Evolutionary conservation across 1,140 invertebrate genomes (phyloP).

Genomic region (Glomeris maerens): DNA sequence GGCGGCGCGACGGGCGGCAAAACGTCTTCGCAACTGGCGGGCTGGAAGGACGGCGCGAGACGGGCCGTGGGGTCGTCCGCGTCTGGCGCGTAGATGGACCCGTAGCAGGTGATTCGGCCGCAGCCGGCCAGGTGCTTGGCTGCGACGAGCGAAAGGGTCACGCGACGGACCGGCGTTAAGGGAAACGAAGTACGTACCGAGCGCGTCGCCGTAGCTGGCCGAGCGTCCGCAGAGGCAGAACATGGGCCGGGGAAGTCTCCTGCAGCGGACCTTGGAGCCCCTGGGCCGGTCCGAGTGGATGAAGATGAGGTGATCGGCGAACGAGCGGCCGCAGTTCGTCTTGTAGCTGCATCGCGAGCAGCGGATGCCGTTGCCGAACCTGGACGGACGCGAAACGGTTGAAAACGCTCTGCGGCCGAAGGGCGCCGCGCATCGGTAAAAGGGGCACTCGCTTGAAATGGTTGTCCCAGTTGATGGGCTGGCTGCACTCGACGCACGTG

Average conservation of each 20-base stretch:
- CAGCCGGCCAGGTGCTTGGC: too few relatives aligned
- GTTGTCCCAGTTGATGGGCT: neutral
- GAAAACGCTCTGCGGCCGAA: neutral
- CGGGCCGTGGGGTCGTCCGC: too few relatives aligned
- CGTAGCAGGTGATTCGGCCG: too few relatives aligned
- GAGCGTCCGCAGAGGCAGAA: neutral
- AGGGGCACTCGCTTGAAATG: conserved; percentile 1
- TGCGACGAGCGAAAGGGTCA: too few relatives aligned
- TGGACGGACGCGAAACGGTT: neutral
- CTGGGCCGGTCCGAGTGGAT: neutral
- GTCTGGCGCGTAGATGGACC: too few relatives aligned
- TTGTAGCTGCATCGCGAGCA: conserved; percentile 1
- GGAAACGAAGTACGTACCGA: conserved; percentile 4
- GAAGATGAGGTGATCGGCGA: neutral
- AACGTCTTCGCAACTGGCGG: too few relatives aligned
- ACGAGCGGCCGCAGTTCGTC: neutral
- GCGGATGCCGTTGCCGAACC: neutral
- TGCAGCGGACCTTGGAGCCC: neutral
- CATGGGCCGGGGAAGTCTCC: neutral
- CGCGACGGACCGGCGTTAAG: too few relatives aligned
- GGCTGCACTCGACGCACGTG: neutral
- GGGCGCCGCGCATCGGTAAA: neutral
- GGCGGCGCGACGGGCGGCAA: too few relatives aligned
- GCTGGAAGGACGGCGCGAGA: too few relatives aligned
- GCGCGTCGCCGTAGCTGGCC: neutral